Base-by-base conservation (phyloP, 2,888 invertebrate species). In the Parthenolecanium corni region DNA sequence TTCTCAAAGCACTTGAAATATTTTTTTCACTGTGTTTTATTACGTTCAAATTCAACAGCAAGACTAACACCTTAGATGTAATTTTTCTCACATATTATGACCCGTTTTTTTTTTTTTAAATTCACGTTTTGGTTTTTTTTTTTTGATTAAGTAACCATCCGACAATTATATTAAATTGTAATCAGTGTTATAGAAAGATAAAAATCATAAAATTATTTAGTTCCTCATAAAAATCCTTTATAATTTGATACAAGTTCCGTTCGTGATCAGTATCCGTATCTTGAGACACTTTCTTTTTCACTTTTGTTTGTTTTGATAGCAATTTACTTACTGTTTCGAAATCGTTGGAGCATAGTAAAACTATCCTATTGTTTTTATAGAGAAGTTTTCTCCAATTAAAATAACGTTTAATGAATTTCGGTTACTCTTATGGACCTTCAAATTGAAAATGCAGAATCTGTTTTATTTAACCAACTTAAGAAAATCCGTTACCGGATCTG, bases 231-330 rank as follows among this genome's bases (percentile, higher is more conserved):
- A 54, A 42, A 40, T 54, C 9, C 31, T 9, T 42, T 23, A 23
- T 54, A 54, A 54, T 54, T 54, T 54, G 42, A 14, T 31, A 31
- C 31, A 31, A 31, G 31, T 31, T 31, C 21, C 42, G 54, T 54
- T 44, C 42, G 54, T 54, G 54, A 54, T 42, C 54, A 54, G 42
- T 12, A 23, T 23, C 44, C 57, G 57, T 57, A 21, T 46, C 44
- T 31, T 14, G 44, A 54, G 31, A 44, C 18, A 57, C 57, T 57
- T 57, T 57, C 57, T 57, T 57, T 46, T 57, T 57, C 57, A 42
- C 18, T 46, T 46, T 23, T 57, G 57, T 47, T 57, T 57, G 57
- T 57, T 57, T 46, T 57, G 57, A 57, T 5, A n/a, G 31, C 4
- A 42, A 25, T 46, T 44, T 40, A 42, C 57, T 57, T 46, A 44